These are phyloP conservation scores for Sialia sialis DNA, from an alignment of 2,113 vertebrate species.

Conservation along the genomic window DNA sequence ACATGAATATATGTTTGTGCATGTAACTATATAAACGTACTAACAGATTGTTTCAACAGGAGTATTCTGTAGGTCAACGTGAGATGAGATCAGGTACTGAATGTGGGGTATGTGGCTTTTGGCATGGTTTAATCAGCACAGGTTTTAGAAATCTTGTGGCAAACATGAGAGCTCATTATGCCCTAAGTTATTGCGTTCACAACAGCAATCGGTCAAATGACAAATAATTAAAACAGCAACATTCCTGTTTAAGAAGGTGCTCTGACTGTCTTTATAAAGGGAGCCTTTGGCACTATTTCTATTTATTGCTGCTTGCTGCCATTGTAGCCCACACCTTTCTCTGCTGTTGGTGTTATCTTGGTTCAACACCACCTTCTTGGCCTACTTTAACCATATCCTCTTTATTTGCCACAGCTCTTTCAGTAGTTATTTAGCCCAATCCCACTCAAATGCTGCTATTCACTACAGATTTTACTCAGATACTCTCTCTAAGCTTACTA, in stretches of 20 bases:
- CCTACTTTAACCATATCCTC: background rate
- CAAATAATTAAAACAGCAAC: background rate
- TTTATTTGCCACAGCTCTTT: background rate
- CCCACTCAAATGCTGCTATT: background rate
- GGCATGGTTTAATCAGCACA: background rate
- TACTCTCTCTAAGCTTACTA: background rate
- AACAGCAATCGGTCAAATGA: background rate
- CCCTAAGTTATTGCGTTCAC: background rate
- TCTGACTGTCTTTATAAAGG: background rate
- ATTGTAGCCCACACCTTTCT: background rate
- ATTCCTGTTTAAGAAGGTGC: background rate
- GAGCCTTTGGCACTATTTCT: background rate
- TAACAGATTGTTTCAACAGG: background rate
- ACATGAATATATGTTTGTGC: background rate
- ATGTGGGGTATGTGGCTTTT: background rate
- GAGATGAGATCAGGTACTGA: background rate
- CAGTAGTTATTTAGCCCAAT: background rate
- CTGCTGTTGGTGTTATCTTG: background rate
- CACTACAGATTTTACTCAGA: background rate
- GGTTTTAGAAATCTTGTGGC: background rate
- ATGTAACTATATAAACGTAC: background rate
- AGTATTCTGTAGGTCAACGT: background rate
- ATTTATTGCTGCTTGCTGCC: background rate
- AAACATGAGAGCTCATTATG: background rate
- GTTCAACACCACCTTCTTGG: background rate